Percentiles rank a stretch among this genome's conserved stretches.
Evolutionary conservation across 2,888 invertebrate genomes (phyloP).

Genomic region (Troilus luridus): DNA sequence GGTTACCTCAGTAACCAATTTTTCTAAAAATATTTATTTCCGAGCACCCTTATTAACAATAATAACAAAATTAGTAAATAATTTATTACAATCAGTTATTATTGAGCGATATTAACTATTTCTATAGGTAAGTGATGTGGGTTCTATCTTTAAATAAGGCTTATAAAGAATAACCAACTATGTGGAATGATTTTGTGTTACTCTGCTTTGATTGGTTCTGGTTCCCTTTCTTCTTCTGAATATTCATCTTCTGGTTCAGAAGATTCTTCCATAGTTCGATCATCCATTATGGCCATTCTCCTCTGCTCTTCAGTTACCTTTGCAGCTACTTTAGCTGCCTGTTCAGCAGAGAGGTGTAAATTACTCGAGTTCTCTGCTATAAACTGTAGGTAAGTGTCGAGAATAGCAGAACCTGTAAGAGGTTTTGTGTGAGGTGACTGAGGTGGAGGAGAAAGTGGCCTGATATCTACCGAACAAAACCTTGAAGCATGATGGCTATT

Average conservation of each 20-base stretch:
- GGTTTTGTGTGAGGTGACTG: constrained; percentile 67
- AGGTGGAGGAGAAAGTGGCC: constrained; percentile 71
- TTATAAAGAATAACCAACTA: constrained; percentile 51
- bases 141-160: constrained; percentile 41
- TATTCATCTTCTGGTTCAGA: constrained; percentile 75
- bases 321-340: constrained; percentile 76
- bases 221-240: constrained; percentile 72
- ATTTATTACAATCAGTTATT: constrained; percentile 50
- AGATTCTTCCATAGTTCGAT: constrained; percentile 70
- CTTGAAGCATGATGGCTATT: constrained; percentile 70
- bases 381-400: constrained; percentile 90
- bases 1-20: background rate
- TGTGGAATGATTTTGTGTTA: constrained; percentile 60
- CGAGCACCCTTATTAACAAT: constrained; percentile 55
- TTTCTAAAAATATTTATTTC: constrained; percentile 46
- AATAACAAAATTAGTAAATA: constrained; percentile 49
- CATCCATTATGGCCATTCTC: constrained; percentile 70
- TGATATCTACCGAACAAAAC: constrained; percentile 65
- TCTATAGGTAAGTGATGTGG: constrained; percentile 47
- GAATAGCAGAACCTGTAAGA: constrained; percentile 81
- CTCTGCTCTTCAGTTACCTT: constrained; percentile 73
- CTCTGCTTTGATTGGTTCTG: constrained; percentile 71
- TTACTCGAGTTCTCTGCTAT: constrained; percentile 85
- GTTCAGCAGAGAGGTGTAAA: constrained; percentile 76
- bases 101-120: constrained; percentile 53